Evolutionary conservation across 2,888 invertebrate genomes (phyloP).

Genomic region (Drosophila nr. perissopoda): DNA sequence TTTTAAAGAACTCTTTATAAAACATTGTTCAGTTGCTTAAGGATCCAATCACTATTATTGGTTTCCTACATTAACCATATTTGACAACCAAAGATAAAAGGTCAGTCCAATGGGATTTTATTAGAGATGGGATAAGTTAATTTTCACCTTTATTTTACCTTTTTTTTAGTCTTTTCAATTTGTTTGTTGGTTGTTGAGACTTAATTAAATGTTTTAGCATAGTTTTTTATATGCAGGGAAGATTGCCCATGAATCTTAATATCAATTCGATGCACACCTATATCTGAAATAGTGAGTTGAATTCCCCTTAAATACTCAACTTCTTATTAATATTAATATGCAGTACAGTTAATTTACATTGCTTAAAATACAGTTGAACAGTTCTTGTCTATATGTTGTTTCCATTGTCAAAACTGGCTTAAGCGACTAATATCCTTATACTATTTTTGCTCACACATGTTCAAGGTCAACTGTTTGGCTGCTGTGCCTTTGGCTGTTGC

Average conservation of each 20-base stretch:
- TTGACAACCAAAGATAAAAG: not conserved
- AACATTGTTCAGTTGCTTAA: not conserved
- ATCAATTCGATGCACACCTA: not conserved
- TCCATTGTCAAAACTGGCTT: constrained; percentile 14
- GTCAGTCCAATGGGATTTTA: not conserved
- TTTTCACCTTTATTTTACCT: constrained; percentile 13
- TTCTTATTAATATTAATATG: not conserved
- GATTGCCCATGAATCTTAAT: not conserved
- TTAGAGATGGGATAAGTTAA: constrained; percentile 17
- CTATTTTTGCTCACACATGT: constrained; percentile 26
- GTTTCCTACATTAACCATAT: not conserved
- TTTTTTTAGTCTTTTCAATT: not conserved
- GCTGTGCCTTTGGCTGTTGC: constrained; percentile 45
- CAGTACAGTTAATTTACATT: not conserved
- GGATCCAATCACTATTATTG: not conserved
- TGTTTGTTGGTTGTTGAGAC: constrained; percentile 2
- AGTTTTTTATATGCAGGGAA: not conserved
- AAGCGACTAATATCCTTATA: constrained; percentile 14
- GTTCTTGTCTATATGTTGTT: not conserved
- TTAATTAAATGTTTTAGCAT: not conserved
- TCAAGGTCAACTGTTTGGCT: constrained; percentile 67
- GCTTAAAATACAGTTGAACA: not conserved
- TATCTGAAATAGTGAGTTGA: not conserved
- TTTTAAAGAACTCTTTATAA: too few relatives aligned
- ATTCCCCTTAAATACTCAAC: not conserved